These are phyloP conservation scores for Clarias magur DNA, from an alignment of 2,113 vertebrate genomes.

Conservation along the genomic window DNA sequence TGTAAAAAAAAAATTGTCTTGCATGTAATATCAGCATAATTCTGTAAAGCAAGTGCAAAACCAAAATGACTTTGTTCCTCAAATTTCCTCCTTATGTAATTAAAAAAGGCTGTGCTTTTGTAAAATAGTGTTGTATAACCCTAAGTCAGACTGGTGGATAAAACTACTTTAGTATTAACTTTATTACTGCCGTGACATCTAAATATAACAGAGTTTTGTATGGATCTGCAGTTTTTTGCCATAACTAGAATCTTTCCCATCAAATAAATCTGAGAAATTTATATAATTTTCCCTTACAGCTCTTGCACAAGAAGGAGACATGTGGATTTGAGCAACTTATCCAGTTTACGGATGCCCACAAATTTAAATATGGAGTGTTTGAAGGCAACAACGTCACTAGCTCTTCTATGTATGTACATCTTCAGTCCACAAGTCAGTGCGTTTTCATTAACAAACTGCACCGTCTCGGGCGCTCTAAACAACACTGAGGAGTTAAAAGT, in stretches of 20 bases:
- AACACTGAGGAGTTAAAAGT: background rate
- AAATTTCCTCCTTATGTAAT: background rate
- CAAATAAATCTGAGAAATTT: background rate
- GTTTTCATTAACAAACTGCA: slow-evolving; percentile 52
- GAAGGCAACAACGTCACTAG: background rate
- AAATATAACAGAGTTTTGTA: background rate
- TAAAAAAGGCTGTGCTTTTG: background rate
- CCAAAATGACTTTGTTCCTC: background rate
- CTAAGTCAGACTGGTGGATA: background rate
- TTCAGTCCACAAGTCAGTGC: background rate
- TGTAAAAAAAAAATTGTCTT: no score
- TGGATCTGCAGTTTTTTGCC: background rate
- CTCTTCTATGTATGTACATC: background rate
- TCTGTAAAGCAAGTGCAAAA: background rate
- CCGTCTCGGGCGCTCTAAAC: background rate
- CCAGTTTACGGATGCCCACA: background rate
- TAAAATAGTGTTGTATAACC: background rate
- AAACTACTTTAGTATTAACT: background rate
- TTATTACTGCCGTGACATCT: background rate
- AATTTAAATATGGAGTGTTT: background rate
- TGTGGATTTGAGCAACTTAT: background rate
- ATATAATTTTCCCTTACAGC: background rate
- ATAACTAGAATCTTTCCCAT: background rate
- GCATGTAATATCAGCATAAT: no score
- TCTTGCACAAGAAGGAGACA: background rate